Conservation (phyloP, 2,113 vertebrate species). For the Suncus etruscus region DNA sequence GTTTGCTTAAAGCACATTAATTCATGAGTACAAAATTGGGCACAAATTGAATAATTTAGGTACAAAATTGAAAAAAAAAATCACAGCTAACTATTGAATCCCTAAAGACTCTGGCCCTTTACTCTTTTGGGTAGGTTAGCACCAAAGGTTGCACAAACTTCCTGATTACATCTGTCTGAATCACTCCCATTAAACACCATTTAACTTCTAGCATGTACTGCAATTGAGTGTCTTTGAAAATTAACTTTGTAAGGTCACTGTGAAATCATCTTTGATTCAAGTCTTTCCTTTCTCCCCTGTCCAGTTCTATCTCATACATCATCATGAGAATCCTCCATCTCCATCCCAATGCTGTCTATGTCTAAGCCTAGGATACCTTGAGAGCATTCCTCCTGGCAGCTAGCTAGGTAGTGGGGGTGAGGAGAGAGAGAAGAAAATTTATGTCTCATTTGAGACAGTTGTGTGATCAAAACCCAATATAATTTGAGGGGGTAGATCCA, state of each 20-base stretch:
- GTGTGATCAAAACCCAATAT: neutral
- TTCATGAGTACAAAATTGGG: neutral
- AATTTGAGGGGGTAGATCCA: neutral
- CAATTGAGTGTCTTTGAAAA: neutral
- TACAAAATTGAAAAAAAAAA: constrained; percentile 20
- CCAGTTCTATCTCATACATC: rapidly evolving
- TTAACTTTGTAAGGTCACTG: neutral
- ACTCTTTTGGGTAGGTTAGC: neutral
- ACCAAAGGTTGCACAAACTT: neutral
- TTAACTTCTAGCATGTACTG: neutral
- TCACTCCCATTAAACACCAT: neutral
- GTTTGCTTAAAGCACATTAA: constrained; percentile 25
- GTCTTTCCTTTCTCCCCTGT: neutral
- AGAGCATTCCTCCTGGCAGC: neutral
- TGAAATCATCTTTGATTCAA: neutral
- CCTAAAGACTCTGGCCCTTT: neutral
- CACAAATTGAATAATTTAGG: neutral
- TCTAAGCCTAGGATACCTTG: neutral
- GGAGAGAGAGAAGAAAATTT: neutral
- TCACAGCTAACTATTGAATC: constrained; percentile 8
- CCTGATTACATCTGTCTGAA: neutral
- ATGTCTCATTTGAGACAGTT: neutral
- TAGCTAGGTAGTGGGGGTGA: no score
- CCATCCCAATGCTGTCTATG: neutral
- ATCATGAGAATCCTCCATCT: neutral